These are phyloP conservation scores for Lateolabrax maculatus DNA, from an alignment of 2,797 vertebrate species.

Conservation along the genomic window DNA sequence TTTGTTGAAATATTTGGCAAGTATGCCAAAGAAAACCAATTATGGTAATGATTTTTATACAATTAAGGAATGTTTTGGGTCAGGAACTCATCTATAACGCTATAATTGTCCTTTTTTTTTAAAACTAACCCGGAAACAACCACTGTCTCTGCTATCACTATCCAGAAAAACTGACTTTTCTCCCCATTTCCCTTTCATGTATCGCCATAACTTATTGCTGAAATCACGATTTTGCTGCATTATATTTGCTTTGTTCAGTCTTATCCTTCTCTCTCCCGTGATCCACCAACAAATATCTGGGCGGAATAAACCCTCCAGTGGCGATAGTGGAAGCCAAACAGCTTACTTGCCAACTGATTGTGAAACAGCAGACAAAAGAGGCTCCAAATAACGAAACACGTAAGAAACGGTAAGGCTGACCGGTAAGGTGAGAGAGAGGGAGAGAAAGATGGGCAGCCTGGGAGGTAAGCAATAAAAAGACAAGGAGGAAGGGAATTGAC, in stretches of 20 bases:
- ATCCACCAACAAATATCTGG: constrained; percentile 55
- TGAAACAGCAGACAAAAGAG: constrained; percentile 50
- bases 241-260: constrained; percentile 45
- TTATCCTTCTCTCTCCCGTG: constrained; percentile 5
- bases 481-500: not conserved
- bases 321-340: constrained; percentile 47
- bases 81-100: not conserved
- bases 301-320: constrained; percentile 46
- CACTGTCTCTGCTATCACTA: not conserved
- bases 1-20: not conserved
- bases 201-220: constrained; percentile 36
- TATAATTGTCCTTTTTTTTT: not conserved
- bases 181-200: constrained; percentile 2
- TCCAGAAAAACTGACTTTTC: not conserved
- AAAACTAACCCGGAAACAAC: not conserved
- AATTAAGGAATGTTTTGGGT: not conserved
- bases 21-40: not conserved
- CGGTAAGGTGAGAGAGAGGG: not conserved
- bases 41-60: not conserved
- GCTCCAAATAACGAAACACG: constrained; percentile 12
- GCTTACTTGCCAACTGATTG: constrained; percentile 54
- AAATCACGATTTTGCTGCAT: constrained; percentile 46
- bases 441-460: not conserved
- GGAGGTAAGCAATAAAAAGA: not conserved
- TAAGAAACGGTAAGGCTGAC: constrained; percentile 1